Evolutionary conservation across 2,113 vertebrate genomes (phyloP), one percentile per base, ranked within the genome.

Genomic region (Neofelis nebulosa): DNA sequence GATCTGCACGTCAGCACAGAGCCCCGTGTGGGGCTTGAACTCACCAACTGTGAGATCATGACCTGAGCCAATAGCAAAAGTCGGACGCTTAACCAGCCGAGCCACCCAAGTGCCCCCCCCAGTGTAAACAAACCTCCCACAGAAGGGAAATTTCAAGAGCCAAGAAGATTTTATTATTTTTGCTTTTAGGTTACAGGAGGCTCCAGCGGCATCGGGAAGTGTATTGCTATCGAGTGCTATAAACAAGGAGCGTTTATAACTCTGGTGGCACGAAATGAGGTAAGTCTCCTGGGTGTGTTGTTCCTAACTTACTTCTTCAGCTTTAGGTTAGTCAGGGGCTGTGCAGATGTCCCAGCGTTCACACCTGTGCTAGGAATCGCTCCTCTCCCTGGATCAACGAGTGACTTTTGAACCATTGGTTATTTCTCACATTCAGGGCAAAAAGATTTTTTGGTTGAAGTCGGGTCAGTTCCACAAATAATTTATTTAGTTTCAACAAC

Each of bases 171-270:
- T 83, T 29, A 7, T 36, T 76, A 7, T 65, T 73, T 92, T 93
- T 94, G 21, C 83, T 97, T 97, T 10, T 90, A 99, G 99, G 99
- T 99, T 41, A 99, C 99, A 0, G 99, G 99, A 85, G 99, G 99
- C 36, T 99, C 99, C 89, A 99, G 99, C 95, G 99, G 99, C 73
- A 99, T 99, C 89, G 99, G 99, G n/a, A 99, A 99, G 98, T 98
- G 99, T 83, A 99, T 99, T 90, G 99, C 99, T 27, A 99, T 99
- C 38, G 99, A 99, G 97, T 99, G 99, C 97, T 99, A 99, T 78
- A 99, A 98, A 89, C 99, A 99, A 97, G 99, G 99, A 78, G 99
- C 99, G 2, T 99, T 99, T 98, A 99, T 99, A 98, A 99, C 99
- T 1, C 97, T 99, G 98, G 99, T 99, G 97, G 99, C 99, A 8